A percentile compares a stretch with the other conserved stretches of the same genome.
Evolutionary conservation across 2,113 vertebrate species (phyloP).

Genomic region (Oxygymnocypris stewartii): DNA sequence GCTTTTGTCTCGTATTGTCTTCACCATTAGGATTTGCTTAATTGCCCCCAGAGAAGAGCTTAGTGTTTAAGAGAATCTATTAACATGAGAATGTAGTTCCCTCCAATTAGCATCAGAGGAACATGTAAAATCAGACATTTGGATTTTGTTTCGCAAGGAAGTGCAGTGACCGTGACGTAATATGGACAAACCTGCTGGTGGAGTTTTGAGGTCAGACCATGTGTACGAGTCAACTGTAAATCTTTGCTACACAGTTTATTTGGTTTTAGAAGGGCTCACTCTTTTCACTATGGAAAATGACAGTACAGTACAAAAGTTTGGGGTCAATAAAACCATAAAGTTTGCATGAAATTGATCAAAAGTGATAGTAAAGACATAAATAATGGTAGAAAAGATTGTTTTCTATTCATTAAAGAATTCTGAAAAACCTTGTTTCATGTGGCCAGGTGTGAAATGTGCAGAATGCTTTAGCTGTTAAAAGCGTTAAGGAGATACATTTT

Average conservation of each 20-base stretch:
- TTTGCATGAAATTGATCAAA: not conserved
- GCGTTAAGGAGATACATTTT: not conserved
- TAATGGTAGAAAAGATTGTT: not conserved
- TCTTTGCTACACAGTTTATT: not conserved
- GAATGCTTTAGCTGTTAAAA: not conserved
- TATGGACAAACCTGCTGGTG: slow-evolving; percentile 22
- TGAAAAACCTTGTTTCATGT: not conserved
- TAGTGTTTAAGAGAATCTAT: slow-evolving; percentile 21
- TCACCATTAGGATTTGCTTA: slow-evolving; percentile 23
- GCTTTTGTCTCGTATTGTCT: slow-evolving; percentile 34
- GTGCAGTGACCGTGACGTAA: slow-evolving; percentile 24
- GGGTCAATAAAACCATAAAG: not conserved
- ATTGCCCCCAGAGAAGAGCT: slow-evolving; percentile 28
- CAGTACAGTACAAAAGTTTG: not conserved
- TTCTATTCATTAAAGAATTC: too few species aligned
- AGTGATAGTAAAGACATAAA: not conserved
- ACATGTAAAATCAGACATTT: not conserved
- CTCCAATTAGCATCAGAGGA: slow-evolving; percentile 46
- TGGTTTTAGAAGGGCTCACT: not conserved
- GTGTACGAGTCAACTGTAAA: not conserved
- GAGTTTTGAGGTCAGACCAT: not conserved
- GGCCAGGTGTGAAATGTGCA: not conserved
- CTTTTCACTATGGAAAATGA: not conserved
- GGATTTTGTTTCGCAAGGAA: slow-evolving; percentile 25
- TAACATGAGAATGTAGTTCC: slow-evolving; percentile 47